Evolutionary conservation across 2,113 vertebrate species (phyloP).

Genomic region (Argyrosomus japonicus): DNA sequence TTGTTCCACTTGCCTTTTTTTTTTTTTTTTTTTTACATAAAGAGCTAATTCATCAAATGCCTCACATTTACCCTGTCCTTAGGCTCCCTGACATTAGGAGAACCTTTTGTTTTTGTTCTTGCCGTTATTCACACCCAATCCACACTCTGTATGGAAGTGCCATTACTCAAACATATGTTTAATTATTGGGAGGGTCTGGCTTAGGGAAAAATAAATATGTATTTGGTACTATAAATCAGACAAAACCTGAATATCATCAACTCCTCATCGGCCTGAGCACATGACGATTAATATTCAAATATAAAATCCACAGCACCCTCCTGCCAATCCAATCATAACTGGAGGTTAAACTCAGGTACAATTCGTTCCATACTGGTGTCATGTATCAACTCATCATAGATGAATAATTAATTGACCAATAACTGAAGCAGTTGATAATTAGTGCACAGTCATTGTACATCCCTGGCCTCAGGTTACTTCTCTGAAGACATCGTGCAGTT

Average conservation of each 20-base stretch:
- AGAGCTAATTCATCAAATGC: slow-evolving; percentile 68
- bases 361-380: slow-evolving; percentile 39
- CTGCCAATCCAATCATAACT: slow-evolving; percentile 23
- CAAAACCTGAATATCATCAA: slow-evolving; percentile 4
- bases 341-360: slow-evolving; percentile 33
- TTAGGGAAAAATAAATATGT: slow-evolving; percentile 3
- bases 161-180: slow-evolving; percentile 51
- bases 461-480: slow-evolving; percentile 44
- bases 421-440: slow-evolving; percentile 58
- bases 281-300: slow-evolving; percentile 19
- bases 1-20: slow-evolving; percentile 38
- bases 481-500: slow-evolving; percentile 41
- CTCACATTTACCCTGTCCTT: slow-evolving; percentile 47
- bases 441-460: slow-evolving; percentile 39
- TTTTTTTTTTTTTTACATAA: slow-evolving; percentile 6
- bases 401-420: slow-evolving; percentile 68
- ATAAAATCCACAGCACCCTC: background rate
- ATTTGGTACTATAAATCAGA: slow-evolving; percentile 4
- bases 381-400: slow-evolving; percentile 58
- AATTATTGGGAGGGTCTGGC: background rate
- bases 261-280: background rate
- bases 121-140: slow-evolving; percentile 26
- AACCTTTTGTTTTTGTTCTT: slow-evolving; percentile 52
- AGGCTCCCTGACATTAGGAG: slow-evolving; percentile 47
- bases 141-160: background rate